phyloP scores from a whole-genome alignment of 2,797 vertebrate species.

The Chloroceryle amazona region DNA sequence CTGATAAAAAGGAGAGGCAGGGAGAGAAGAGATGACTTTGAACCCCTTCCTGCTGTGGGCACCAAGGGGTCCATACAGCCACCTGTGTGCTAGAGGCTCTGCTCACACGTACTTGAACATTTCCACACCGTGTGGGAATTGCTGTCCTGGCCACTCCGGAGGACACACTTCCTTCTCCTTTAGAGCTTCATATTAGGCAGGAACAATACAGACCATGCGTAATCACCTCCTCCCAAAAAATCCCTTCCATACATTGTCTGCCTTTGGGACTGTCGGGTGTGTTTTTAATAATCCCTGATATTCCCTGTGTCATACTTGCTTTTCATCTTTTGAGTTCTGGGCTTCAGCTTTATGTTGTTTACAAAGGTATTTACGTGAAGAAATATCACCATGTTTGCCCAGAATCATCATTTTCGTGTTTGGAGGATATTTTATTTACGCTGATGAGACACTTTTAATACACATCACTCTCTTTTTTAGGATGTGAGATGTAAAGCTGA shows the following conservation, averaged over 20 bases:
- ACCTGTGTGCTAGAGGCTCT: background rate
- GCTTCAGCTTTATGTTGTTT: background rate
- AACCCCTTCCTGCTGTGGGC: background rate
- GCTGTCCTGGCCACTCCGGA: background rate
- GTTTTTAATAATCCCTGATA: background rate
- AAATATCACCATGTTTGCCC: background rate
- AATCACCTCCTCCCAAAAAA: background rate
- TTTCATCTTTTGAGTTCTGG: background rate
- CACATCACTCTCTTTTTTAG: conserved; percentile 15
- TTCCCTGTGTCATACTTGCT: background rate
- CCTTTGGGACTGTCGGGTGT: background rate
- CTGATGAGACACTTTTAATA: background rate
- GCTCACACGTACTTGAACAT: fast-evolving
- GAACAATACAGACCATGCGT: fast-evolving
- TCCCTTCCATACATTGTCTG: background rate
- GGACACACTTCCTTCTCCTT: background rate
- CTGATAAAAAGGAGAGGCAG: background rate
- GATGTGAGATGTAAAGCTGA: conserved; percentile 51
- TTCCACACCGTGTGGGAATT: background rate
- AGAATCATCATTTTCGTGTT: background rate
- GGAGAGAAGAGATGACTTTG: background rate
- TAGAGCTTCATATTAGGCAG: background rate
- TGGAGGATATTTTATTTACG: background rate
- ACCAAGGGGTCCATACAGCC: background rate
- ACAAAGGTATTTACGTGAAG: background rate